Conservation (phyloP, 2,888 invertebrate genomes). For the Caenorhabditis sp. region DNA sequence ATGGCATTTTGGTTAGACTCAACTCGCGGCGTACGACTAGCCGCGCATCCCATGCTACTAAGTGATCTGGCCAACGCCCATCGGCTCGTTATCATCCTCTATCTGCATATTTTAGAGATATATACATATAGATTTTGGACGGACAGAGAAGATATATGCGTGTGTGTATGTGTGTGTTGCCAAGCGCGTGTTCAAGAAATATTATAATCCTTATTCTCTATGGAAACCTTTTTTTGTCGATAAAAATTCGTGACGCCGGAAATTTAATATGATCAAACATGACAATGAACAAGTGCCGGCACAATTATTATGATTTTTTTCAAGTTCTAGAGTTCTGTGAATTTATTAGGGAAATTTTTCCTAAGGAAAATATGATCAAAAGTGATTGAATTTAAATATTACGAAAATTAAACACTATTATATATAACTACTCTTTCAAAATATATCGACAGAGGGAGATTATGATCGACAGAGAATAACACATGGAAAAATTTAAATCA, state of each 20-base stretch:
- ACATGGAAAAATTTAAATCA: no score
- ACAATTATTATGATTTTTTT: no score
- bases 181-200: background rate
- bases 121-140: background rate
- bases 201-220: background rate
- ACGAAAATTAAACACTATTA: no score
- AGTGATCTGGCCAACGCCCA: background rate
- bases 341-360: no score
- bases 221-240: background rate
- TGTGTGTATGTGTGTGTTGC: background rate
- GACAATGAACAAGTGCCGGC: no score
- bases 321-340: no score
- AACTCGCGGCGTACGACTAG: conserved; percentile 2
- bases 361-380: no score
- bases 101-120: conserved; percentile 9
- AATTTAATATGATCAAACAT: no score
- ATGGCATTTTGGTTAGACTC: background rate
- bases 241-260: background rate
- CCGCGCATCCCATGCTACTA: conserved; percentile 2
- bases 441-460: no score
- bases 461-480: no score
- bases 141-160: conserved; percentile 1
- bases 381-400: no score
- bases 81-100: background rate
- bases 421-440: no score